Evolutionary conservation across 2,888 invertebrate species (phyloP), one percentile per base, ranked within the genome.

Genomic region (Drosophila lutescens): DNA sequence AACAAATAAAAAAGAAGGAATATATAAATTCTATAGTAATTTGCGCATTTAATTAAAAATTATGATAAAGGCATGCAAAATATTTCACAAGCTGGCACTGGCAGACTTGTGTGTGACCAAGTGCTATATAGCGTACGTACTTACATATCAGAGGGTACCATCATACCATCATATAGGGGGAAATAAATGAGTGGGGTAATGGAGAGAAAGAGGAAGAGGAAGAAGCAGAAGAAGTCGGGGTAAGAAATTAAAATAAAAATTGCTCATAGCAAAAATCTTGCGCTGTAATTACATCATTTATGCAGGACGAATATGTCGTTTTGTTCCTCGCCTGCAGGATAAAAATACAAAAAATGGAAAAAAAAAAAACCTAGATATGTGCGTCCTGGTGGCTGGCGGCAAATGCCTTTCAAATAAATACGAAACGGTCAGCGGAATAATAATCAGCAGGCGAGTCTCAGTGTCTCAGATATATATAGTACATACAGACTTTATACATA

Each of bases 201-300:
- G 50, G 36, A 41, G 40, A 51, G 12, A 44, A 58, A 8, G 26
- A 59, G 44, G 26, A 57, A 46, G 9, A 41, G 55, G 1, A 7
- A 59, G 44, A 32, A 57, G 62, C 44, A 26, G 43, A 32, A 57
- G 62, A 47, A 26, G 43, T 8, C 30, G 38, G 51, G 55, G 71
- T 78, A 80, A 74, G 79, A 79, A 84, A 84, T 84, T 84, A 83
- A 84, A 86, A 85, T 84, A 85, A 85, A 85, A 85, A 85, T 84
- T 77, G 81, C 84, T 85, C 80, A 86, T 82, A 84, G 82, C 86
- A 79, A 78, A 88, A 86, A 85, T 86, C 81, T 85, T 76, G 81
- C 86, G 81, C 83, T 90, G 88, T 89, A 89, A 90, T 90, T 90
- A 90, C 90, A 90, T 90, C 90, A 90, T 90, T 90, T 89, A 90